Percentiles rank a stretch among this genome's conserved stretches.
These are phyloP conservation scores for Cherax destructor DNA, from an alignment of 1,140 invertebrate genomes.

Conservation along the genomic window DNA sequence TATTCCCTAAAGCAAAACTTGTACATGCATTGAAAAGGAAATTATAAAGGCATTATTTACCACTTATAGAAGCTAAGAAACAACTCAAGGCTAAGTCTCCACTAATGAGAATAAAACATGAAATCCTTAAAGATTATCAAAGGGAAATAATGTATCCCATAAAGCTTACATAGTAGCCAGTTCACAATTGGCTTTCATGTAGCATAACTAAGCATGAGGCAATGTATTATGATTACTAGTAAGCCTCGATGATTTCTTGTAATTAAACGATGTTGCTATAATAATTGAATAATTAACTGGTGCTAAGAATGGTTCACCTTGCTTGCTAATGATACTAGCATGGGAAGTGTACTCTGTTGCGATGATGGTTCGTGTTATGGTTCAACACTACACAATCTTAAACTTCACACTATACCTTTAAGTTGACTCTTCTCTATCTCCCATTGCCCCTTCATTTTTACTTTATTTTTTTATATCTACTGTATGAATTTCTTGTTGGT, in stretches of 20 bases:
- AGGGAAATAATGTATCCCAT: background rate
- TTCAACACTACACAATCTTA: background rate
- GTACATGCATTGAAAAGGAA: constrained; percentile 7
- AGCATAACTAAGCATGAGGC: constrained; percentile 11
- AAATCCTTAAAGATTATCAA: constrained; percentile 11
- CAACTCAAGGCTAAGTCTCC: constrained; percentile 20
- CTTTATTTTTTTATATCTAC: background rate
- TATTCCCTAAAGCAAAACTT: constrained; percentile 28
- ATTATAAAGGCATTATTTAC: background rate
- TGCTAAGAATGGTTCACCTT: background rate
- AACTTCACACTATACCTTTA: background rate
- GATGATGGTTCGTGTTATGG: background rate
- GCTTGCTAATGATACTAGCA: background rate
- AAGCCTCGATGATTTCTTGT: background rate
- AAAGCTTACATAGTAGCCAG: constrained; percentile 3
- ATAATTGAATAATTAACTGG: background rate
- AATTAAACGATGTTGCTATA: background rate
- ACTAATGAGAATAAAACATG: constrained; percentile 15
- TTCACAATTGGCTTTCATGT: constrained; percentile 18
- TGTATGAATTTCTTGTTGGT: background rate
- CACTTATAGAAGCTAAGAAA: constrained; percentile 14
- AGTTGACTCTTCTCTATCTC: background rate
- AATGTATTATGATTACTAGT: background rate
- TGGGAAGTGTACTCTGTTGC: background rate
- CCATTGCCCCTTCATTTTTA: background rate